Conservation (phyloP, 1,140 invertebrate genomes). For the Sarcophaga peregrina region DNA sequence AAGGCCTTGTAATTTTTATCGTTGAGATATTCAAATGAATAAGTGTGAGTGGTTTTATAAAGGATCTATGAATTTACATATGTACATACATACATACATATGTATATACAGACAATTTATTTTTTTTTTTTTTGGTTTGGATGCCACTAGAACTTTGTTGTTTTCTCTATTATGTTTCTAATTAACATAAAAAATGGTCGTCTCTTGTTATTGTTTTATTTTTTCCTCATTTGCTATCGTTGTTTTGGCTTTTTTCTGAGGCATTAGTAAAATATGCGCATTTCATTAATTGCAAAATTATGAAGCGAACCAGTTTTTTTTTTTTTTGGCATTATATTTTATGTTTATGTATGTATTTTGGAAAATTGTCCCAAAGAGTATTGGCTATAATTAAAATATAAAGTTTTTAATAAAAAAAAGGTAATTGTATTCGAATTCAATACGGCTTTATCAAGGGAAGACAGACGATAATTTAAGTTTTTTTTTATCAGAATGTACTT, state of each 20-base stretch:
- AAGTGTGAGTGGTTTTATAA: neutral
- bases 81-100: too few species aligned
- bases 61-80: neutral
- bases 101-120: too few species aligned
- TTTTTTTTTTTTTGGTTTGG: too few species aligned
- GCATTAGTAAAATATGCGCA: neutral
- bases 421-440: too few species aligned
- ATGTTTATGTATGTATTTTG: neutral
- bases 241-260: neutral
- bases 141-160: too few species aligned
- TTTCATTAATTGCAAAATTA: constrained; percentile 19
- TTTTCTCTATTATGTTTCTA: constrained; percentile 1
- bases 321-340: too few species aligned
- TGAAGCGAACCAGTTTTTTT: neutral
- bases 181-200: constrained; percentile 36
- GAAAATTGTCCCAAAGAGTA: neutral
- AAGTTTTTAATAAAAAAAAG: too few species aligned
- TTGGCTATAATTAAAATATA: neutral
- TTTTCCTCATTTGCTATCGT: neutral
- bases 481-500: too few species aligned
- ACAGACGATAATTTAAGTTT: too few species aligned
- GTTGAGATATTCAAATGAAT: too few species aligned
- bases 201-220: neutral
- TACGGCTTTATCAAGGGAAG: too few species aligned
- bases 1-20: too few species aligned